Evolutionary conservation across 2,113 vertebrate genomes (phyloP).

Genomic region (Aviceda subcristata): DNA sequence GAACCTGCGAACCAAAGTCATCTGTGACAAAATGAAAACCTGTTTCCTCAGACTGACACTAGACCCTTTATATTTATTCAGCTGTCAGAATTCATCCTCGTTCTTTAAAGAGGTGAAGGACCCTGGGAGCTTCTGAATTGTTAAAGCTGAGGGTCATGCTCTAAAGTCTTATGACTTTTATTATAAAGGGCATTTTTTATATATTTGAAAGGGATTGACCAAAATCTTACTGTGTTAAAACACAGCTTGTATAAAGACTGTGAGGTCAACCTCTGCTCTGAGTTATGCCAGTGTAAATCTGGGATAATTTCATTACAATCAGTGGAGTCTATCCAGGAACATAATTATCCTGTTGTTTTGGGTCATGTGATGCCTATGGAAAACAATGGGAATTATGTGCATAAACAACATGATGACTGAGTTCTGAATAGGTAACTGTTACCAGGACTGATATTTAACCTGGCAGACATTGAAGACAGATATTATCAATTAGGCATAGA

Average conservation of each 20-base stretch:
- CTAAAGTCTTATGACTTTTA: conserved; percentile 8
- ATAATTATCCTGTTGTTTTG: conserved; percentile 17
- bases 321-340: background rate
- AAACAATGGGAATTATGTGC: background rate
- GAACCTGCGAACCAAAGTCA: background rate
- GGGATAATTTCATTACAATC: conserved; percentile 40
- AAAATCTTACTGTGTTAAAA: conserved; percentile 28
- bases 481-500: background rate
- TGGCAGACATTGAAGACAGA: background rate
- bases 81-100: conserved; percentile 67
- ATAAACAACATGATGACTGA: background rate
- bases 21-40: conserved; percentile 46
- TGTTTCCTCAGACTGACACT: conserved; percentile 64
- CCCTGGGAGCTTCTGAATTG: conserved; percentile 49
- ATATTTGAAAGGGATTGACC: conserved; percentile 30
- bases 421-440: background rate
- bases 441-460: background rate
- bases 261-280: conserved; percentile 41
- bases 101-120: conserved; percentile 54
- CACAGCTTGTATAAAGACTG: conserved; percentile 10
- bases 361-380: background rate
- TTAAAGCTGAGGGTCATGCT: conserved; percentile 18
- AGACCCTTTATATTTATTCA: conserved; percentile 67
- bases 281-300: conserved; percentile 35
- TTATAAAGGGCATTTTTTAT: conserved; percentile 21